phyloP scores from a whole-genome alignment of 2,797 vertebrate genomes.

The Loriculus beryllinus region DNA sequence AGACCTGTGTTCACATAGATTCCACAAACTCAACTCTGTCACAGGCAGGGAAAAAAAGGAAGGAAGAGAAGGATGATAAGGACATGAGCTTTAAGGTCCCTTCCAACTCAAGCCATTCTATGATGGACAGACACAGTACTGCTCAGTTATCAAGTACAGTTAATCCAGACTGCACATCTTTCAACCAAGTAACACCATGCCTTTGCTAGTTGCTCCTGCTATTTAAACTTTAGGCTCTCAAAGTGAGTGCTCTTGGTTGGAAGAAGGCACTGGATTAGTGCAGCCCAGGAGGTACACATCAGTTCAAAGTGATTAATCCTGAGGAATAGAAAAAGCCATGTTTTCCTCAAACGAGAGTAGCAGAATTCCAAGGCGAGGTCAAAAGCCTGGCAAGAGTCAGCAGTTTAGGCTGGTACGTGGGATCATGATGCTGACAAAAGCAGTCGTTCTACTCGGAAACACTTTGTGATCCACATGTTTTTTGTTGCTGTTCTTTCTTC shows the following conservation, averaged over 20 bases:
- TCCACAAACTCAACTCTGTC: background rate
- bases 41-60: background rate
- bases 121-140: background rate
- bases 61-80: background rate
- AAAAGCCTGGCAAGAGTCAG: background rate
- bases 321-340: fast-evolving
- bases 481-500: background rate
- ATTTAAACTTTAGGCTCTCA: background rate
- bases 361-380: background rate
- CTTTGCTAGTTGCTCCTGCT: background rate
- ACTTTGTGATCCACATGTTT: background rate
- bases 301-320: background rate
- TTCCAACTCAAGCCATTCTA: background rate
- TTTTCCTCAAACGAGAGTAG: background rate
- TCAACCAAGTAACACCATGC: background rate
- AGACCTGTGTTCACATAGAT: background rate
- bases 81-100: background rate
- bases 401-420: background rate
- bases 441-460: background rate
- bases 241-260: background rate
- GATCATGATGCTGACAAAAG: background rate
- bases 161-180: background rate
- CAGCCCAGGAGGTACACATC: background rate
- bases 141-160: background rate
- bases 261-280: fast-evolving